Evolutionary conservation across 2,797 vertebrate genomes (phyloP), one percentile per base, ranked within the genome.

Genomic region (Oceanodroma leucorhoa): DNA sequence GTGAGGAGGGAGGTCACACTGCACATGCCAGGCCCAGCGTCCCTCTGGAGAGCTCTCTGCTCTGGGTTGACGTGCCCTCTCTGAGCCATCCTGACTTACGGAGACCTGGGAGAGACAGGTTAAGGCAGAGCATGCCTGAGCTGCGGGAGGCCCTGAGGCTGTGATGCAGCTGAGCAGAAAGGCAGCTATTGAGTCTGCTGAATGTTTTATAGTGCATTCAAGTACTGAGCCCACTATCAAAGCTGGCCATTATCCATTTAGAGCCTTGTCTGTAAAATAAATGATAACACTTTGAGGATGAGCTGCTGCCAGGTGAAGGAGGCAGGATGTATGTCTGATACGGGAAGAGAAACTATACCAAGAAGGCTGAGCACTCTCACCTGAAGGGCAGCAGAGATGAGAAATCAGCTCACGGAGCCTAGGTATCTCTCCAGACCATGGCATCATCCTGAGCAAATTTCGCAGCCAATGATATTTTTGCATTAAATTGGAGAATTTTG

Each of bases 181-280:
- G 45, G 67, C 81, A 90, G 71, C 84, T 83, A 7, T 60, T 80
- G 82, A 93, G 22, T 20, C 60, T 87, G 67, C 64, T 94, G 83
- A 78, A 92, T 80, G 41, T 91, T 95, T 93, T 93, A 87, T 83
- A 64, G 57, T n/a, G 30, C 34, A 60, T 64, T 91, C 53, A 64
- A 75, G 60, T 27, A 60, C 40, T 57, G 87, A 89, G 71, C 38
- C 75, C 7, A 23, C 67, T 89, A 34, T 90, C 53, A 87, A 90
- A 90, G 67, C 75, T 62, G 64, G 48, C 24, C 29, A 70, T 81
- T 93, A 89, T 43, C 73, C 58, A 54, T 92, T 94, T 91, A 94
- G 51, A 93, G 55, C n/a, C 75, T 82, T 83, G 43, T 77, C 67
- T 94, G 93, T 81, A 77, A 92, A 89, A 90, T 64, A 94, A 92